Conservation (phyloP, 1,140 invertebrate species). For the Zophobas atratus region DNA sequence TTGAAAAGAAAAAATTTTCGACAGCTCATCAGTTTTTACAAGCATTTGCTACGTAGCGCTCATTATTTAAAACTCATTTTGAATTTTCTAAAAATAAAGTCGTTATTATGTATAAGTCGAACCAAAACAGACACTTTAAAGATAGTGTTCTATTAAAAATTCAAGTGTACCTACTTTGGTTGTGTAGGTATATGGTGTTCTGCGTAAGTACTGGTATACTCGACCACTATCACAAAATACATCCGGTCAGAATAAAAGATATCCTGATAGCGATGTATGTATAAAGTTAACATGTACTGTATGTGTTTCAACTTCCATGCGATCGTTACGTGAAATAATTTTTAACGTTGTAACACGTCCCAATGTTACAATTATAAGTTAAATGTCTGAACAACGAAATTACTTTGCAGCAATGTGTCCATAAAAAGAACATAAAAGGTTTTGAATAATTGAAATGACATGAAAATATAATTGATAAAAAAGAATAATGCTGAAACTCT, state of each 20-base stretch:
- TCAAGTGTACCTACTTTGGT: conserved; percentile 29
- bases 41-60: no score
- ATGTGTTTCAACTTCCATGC: neutral
- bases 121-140: neutral
- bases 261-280: neutral
- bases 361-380: no score
- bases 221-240: conserved; percentile 24
- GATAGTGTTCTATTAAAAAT: conserved; percentile 19
- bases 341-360: no score
- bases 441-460: no score
- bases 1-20: no score
- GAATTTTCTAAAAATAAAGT: neutral
- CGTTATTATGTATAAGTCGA: neutral
- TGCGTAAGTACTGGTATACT: conserved; percentile 3
- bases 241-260: conserved; percentile 22
- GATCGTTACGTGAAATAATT: no score
- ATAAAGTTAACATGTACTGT: neutral
- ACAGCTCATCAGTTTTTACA: no score
- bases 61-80: neutral
- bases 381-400: no score
- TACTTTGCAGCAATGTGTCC: no score
- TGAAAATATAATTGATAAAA: no score
- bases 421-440: no score
- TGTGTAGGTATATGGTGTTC: conserved; percentile 7
- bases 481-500: no score